These are phyloP conservation scores for Nebria salina DNA, from an alignment of 2,888 invertebrate species.

Conservation along the genomic window DNA sequence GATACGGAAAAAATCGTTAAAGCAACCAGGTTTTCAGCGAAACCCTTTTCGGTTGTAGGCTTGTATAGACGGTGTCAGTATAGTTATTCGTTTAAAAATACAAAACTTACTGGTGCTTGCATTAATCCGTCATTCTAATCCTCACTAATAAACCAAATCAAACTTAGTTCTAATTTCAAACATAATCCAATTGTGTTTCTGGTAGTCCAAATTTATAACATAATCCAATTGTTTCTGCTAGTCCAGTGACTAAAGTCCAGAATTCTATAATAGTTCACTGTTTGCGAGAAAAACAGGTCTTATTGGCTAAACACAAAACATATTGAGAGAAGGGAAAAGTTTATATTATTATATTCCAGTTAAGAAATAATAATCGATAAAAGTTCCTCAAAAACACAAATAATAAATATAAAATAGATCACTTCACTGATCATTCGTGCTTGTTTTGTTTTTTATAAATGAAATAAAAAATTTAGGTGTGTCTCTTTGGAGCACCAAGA, in stretches of 20 bases:
- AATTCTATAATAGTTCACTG: conserved; percentile 28
- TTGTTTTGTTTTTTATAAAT: not conserved
- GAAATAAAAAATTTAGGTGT: conserved; percentile 28
- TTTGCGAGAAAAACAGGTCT: conserved; percentile 29
- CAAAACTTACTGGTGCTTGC: conserved; percentile 34
- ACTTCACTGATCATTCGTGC: conserved; percentile 40
- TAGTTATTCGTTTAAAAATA: not conserved
- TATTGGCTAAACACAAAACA: conserved; percentile 25
- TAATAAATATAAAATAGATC: conserved; percentile 38
- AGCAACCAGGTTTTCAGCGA: conserved; percentile 24
- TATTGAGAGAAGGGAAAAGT: conserved; percentile 29
- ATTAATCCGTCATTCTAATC: conserved; percentile 37
- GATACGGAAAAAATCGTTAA: conserved; percentile 49
- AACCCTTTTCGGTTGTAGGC: not conserved
- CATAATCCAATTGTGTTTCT: not conserved
- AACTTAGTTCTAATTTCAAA: not conserved
- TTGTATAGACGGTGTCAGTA: not conserved
- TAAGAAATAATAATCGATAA: not conserved
- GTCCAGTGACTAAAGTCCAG: not conserved
- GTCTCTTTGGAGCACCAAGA: conserved; percentile 11
- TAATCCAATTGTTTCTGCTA: not conserved
- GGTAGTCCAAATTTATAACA: not conserved
- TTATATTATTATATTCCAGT: conserved; percentile 19
- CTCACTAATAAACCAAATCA: conserved; percentile 10
- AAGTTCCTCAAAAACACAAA: conserved; percentile 37